These are phyloP conservation scores for Scaptomyza reducta DNA, from an alignment of 2,888 invertebrate genomes.

Conservation along the genomic window DNA sequence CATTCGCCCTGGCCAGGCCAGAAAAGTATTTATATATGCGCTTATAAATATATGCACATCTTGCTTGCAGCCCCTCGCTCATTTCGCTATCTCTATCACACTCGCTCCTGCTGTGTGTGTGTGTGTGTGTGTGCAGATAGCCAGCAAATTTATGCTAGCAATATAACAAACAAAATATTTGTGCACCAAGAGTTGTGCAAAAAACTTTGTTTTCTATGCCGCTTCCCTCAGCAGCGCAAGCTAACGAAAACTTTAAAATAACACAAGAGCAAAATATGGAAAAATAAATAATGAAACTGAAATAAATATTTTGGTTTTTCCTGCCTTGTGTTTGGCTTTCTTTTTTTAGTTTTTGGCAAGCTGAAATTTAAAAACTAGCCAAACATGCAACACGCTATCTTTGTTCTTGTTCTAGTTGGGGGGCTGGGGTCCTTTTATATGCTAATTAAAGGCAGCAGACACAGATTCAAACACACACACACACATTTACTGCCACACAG, in stretches of 20 bases:
- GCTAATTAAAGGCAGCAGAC: slow-evolving; percentile 57
- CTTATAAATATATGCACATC: slow-evolving; percentile 74
- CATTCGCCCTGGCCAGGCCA: slow-evolving; percentile 70
- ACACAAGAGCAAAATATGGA: slow-evolving; percentile 52
- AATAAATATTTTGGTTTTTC: slow-evolving; percentile 20
- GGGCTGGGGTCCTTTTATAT: slow-evolving; percentile 37
- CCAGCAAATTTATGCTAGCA: slow-evolving; percentile 76
- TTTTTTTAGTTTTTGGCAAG: slow-evolving; percentile 17
- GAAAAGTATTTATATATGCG: slow-evolving; percentile 76
- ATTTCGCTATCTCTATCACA: background rate
- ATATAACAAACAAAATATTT: slow-evolving; percentile 77
- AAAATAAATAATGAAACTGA: slow-evolving; percentile 41
- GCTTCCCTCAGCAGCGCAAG: slow-evolving; percentile 13
- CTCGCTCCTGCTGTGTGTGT: slow-evolving; percentile 15
- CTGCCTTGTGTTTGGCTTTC: slow-evolving; percentile 1
- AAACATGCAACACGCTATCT: slow-evolving; percentile 30
- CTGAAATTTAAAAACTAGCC: slow-evolving; percentile 35
- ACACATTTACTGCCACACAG: background rate
- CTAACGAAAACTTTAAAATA: slow-evolving; percentile 66
- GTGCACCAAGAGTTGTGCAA: slow-evolving; percentile 65
- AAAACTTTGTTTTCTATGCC: slow-evolving; percentile 50
- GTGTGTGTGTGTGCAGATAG: slow-evolving; percentile 64
- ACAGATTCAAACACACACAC: slow-evolving; percentile 18
- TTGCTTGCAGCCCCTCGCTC: slow-evolving; percentile 14
- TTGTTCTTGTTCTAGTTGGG: background rate